Base-by-base conservation (phyloP, 2,888 invertebrate species). In the Biston betularia region DNA sequence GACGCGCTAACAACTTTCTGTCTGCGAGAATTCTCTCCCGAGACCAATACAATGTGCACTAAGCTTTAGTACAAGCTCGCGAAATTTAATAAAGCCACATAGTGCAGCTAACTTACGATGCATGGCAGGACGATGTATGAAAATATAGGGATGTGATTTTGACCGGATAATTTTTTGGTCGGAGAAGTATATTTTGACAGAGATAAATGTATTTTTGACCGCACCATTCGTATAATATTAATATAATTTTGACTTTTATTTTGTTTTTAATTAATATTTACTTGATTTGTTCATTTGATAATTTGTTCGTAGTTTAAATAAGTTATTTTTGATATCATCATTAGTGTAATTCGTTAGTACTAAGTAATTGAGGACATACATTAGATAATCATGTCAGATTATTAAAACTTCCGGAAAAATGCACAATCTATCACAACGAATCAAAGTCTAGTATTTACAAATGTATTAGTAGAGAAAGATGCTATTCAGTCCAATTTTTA, bases 81-180 rank as follows among this genome's bases (percentile, higher is more conserved):
- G 63, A 78, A 80, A 81, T 81, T 80, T 80, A 81, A 81, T 81
- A 81, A 81, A 80, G 76, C 75, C 68, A 59, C 65, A 66, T 58
- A 62, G 46, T 57, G 65, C 48, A 54, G 48, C 48, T 57, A 62
- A 69, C 73, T 70, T 49, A 72, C 70, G 66, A 74, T 77, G 76
- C 69, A 69, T 71, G 73, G 71, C 69, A 64, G 61, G 70, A 69
- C 55, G 60, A 55, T 46, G 49, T 45, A 56, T 55, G 48, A 40
- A 42, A 15, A 0, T 50, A 11, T 50, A 64, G 63, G 6, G 63
- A 58, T 15, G 5, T 14, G 38, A 24, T 33, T 24, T 57, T 65
- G 15, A 46, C 55, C 65, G 60, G 44, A 60, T 0, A 35, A 8
- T 12, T 11, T 5, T 48, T 38, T 33, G 11, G 50, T n/a, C 56